Conservation (phyloP, 2,888 invertebrate species). For the Zygogramma bicolorata region DNA sequence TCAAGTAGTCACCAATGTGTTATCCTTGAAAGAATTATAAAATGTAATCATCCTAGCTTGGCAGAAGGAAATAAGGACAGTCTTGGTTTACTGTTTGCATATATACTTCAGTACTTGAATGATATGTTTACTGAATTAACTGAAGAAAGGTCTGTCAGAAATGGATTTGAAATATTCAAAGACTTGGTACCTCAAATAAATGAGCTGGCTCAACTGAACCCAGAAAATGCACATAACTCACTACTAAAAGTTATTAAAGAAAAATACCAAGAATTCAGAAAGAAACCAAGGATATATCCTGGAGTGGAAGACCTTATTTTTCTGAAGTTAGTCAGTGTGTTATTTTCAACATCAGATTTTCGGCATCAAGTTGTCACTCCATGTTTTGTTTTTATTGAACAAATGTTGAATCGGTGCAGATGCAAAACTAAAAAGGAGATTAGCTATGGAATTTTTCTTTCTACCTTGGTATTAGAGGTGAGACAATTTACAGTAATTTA, state of each 20-base stretch:
- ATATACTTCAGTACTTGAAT: conserved; percentile 82
- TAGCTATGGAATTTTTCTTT: conserved; percentile 82
- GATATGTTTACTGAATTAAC: conserved; percentile 72
- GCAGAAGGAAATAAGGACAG: conserved; percentile 83
- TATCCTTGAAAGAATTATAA: conserved; percentile 85
- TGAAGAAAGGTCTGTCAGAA: conserved; percentile 66
- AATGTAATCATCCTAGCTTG: conserved; percentile 88
- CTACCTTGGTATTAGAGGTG: conserved; percentile 80
- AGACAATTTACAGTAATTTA: conserved; percentile 31
- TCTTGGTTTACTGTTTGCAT: conserved; percentile 79
- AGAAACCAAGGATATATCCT: conserved; percentile 73
- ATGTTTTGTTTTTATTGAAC: conserved; percentile 83
- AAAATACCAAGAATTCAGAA: conserved; percentile 76
- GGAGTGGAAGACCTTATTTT: conserved; percentile 80
- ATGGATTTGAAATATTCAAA: conserved; percentile 73
- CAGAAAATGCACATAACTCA: conserved; percentile 75
- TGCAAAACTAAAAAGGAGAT: conserved; percentile 77
- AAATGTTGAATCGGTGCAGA: conserved; percentile 77
- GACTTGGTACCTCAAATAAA: conserved; percentile 70
- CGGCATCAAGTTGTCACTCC: conserved; percentile 91
- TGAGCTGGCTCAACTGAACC: conserved; percentile 80
- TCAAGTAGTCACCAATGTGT: conserved; percentile 75
- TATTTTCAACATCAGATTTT: conserved; percentile 93
- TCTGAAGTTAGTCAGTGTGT: conserved; percentile 82
- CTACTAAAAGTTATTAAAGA: conserved; percentile 79